Evolutionary conservation across 2,797 vertebrate species (phyloP), one percentile per base, ranked within the genome.

Genomic region (Microctenopoma stevenorrisi): DNA sequence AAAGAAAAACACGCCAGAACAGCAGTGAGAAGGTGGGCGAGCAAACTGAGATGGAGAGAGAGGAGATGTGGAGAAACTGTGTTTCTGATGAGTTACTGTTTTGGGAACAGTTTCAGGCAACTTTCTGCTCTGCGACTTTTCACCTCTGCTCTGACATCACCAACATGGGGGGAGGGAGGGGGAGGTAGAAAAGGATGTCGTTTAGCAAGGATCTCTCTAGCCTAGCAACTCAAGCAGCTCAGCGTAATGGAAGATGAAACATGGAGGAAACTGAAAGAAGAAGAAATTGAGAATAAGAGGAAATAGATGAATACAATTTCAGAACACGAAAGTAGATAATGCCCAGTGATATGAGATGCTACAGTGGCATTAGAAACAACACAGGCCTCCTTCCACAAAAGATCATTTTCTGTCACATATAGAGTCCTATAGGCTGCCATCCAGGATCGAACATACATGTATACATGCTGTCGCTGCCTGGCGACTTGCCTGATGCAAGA

Each of bases 181-280:
- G 4, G 14, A 35, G 55, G 30, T 5, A 33, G 54, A 10, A 35
- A 77, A 69, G 65, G 67, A 74, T 86, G 77, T 84, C 82, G 73
- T 85, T 74, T 64, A 78, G 57, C 4, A 8, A 87, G 68, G 64
- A 86, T 68, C 40, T 69, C 14, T 72, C 63, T 72, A 85, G 75
- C 82, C 76, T 79, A 79, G 84, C 77, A 89, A 90, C 84, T 78
- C 56, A 69, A 71, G 76, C 58, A 52, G 52, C 71, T 73, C 49
- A 66, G 82, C 81, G 76, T 73, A 75, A 78, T 40, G 56, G 79
- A 53, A 61, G 76, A 78, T 30, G 33, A 18, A 73, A 76, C 4
- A 9, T 28, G 37, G 53, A 62, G 40, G 16, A 63, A n/a, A 60
- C 33, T 6, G 10, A 22, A 55, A 43, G 38, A 28, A 18, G 3